A percentile compares a stretch with the other conserved stretches of the same genome.
Conservation (phyloP, 1,140 invertebrate species). For the Leptopilina boulardi region DNA sequence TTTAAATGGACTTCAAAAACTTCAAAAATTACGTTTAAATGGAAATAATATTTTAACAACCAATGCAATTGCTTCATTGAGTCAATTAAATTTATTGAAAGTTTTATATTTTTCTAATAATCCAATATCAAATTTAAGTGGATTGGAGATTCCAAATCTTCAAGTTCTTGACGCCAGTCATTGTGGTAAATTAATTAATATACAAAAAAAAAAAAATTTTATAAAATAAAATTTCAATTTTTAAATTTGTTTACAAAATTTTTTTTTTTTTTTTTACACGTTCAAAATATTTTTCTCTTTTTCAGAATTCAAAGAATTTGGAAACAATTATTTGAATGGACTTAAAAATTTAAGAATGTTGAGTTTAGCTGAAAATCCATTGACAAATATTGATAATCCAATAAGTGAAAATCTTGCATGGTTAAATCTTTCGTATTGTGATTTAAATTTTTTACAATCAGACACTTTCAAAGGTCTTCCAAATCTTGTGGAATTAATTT, state of each 20-base stretch:
- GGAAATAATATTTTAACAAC: conserved; percentile 53
- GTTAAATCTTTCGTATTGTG: conserved; percentile 69
- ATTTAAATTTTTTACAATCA: conserved; percentile 62
- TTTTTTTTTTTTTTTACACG: conserved; percentile 38
- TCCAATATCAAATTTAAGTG: conserved; percentile 58
- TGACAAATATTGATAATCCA: conserved; percentile 61
- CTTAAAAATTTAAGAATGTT: conserved; percentile 60
- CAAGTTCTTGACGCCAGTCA: conserved; percentile 61
- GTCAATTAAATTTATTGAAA: conserved; percentile 56
- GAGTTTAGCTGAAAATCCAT: conserved; percentile 64
- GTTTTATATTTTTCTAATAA: conserved; percentile 64
- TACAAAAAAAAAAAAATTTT: background rate
- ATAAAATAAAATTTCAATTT: background rate
- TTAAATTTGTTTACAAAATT: background rate
- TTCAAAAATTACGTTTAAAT: conserved; percentile 62
- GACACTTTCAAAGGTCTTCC: conserved; percentile 63
- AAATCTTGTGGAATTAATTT: conserved; percentile 61
- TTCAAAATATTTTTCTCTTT: conserved; percentile 29
- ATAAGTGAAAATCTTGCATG: conserved; percentile 60
- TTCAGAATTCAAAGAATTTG: conserved; percentile 59
- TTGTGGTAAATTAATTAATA: conserved; percentile 62
- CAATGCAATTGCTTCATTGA: conserved; percentile 52
- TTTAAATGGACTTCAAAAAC: conserved; percentile 53
- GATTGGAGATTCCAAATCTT: conserved; percentile 55
- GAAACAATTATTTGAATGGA: conserved; percentile 54